These are phyloP conservation scores for Cariama cristata DNA, from an alignment of 2,113 vertebrate genomes.

Conservation along the genomic window DNA sequence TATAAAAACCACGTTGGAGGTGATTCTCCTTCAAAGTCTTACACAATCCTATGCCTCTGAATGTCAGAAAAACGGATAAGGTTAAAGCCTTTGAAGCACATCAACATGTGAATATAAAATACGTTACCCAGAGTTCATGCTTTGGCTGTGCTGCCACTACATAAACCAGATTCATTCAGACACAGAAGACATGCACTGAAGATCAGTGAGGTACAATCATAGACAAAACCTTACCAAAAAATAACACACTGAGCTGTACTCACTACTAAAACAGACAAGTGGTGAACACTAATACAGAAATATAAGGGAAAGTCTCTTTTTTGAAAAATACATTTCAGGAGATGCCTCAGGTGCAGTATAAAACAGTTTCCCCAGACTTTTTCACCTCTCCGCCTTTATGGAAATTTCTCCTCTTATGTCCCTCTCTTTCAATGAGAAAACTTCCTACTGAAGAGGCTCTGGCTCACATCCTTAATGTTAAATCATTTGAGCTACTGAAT, in stretches of 20 bases:
- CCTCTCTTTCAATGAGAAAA: not conserved
- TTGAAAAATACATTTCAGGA: not conserved
- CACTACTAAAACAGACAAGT: not conserved
- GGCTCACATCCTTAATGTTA: not conserved
- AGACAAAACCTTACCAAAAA: conserved; percentile 20
- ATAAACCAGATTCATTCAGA: conserved; percentile 30
- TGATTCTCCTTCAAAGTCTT: not conserved
- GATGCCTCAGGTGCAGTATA: not conserved
- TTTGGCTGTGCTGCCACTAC: not conserved
- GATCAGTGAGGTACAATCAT: not conserved
- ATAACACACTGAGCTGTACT: not conserved
- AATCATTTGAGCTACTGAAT: conserved; percentile 27
- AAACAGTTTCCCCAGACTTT: not conserved
- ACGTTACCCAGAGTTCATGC: not conserved
- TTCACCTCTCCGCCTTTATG: not conserved
- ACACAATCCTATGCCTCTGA: not conserved
- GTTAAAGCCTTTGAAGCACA: conserved; percentile 27
- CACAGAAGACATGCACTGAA: not conserved
- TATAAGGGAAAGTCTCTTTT: not conserved
- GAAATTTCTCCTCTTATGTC: not conserved
- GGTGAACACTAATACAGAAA: not conserved
- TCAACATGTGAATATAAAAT: not conserved
- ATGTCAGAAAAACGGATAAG: conserved; percentile 6
- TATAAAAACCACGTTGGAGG: not conserved
- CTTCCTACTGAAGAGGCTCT: not conserved